Percentiles rank a stretch among this genome's conserved stretches.
Evolutionary conservation across 2,113 vertebrate species (phyloP).

Genomic region (Sciurus niger): DNA sequence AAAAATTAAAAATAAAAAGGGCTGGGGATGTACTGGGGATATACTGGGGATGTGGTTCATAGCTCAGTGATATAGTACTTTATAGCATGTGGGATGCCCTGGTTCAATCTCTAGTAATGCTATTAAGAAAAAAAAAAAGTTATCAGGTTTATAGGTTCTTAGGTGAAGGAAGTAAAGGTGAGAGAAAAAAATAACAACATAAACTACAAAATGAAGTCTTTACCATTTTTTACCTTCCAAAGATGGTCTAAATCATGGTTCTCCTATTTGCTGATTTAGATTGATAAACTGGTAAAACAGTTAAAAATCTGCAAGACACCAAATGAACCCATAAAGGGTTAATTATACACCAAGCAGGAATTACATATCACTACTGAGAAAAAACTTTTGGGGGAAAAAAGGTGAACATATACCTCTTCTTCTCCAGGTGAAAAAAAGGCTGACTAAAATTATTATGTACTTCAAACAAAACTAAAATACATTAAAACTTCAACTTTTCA

Average conservation of each 20-base stretch:
- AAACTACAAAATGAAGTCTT: background rate
- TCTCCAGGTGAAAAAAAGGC: background rate
- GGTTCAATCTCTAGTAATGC: too few species aligned
- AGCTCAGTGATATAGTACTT: too few species aligned
- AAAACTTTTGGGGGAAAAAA: background rate
- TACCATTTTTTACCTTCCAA: background rate
- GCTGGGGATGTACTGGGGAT: too few species aligned
- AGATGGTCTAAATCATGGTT: background rate
- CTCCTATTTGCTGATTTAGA: constrained; percentile 4
- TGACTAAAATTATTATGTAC: constrained; percentile 32
- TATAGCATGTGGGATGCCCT: too few species aligned
- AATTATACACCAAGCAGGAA: background rate
- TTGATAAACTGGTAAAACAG: background rate
- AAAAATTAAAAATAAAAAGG: too few species aligned
- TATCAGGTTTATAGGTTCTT: background rate
- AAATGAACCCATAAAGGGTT: background rate
- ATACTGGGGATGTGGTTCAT: too few species aligned
- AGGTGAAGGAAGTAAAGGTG: background rate
- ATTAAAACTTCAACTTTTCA: constrained; percentile 42
- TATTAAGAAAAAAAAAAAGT: too few species aligned
- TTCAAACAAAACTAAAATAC: constrained; percentile 49
- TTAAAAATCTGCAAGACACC: constrained; percentile 12
- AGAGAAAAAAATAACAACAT: constrained; percentile 9
- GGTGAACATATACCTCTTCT: background rate
- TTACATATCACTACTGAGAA: background rate